phyloP scores from a whole-genome alignment of 2,888 invertebrate genomes.

The Drosophila maculinotata region DNA sequence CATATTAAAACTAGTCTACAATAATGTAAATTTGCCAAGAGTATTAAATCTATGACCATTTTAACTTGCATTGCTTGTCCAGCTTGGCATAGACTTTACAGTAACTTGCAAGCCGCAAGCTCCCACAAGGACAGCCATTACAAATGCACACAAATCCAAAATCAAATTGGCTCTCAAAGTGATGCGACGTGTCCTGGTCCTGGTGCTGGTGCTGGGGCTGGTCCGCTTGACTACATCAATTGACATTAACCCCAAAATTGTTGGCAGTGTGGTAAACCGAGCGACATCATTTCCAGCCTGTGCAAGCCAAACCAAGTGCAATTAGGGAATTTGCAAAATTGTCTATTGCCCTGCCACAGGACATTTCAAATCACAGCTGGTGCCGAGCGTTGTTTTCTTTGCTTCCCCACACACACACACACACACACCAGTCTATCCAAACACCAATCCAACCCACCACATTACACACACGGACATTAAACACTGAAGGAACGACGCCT shows the following conservation, averaged over 20 bases:
- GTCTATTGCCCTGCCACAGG: conserved; percentile 48
- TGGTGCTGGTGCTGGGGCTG: neutral
- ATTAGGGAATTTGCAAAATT: conserved; percentile 73
- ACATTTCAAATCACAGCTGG: conserved; percentile 46
- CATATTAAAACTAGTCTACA: too few relatives aligned
- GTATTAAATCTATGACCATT: neutral
- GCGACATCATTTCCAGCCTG: conserved; percentile 53
- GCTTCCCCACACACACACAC: conserved; percentile 32
- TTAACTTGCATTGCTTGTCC: neutral
- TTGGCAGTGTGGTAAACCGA: conserved; percentile 52
- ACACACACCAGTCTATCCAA: neutral
- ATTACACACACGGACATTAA: conserved; percentile 3
- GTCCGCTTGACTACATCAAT: conserved; percentile 12
- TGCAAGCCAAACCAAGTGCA: conserved; percentile 67
- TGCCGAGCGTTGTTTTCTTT: conserved; percentile 42
- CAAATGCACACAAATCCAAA: conserved; percentile 37
- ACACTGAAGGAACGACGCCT: conserved; percentile 3
- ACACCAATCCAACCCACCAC: neutral
- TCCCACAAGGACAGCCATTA: conserved; percentile 22
- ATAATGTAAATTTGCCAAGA: too few relatives aligned
- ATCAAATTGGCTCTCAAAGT: conserved; percentile 58
- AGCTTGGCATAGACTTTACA: conserved; percentile 4
- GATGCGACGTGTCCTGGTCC: conserved; percentile 24
- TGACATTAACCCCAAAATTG: conserved; percentile 45
- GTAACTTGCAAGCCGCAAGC: conserved; percentile 7